A percentile compares a stretch with the other conserved stretches of the same genome.
Evolutionary conservation across 1,140 invertebrate species (phyloP).

Genomic region (Varroa destructor): DNA sequence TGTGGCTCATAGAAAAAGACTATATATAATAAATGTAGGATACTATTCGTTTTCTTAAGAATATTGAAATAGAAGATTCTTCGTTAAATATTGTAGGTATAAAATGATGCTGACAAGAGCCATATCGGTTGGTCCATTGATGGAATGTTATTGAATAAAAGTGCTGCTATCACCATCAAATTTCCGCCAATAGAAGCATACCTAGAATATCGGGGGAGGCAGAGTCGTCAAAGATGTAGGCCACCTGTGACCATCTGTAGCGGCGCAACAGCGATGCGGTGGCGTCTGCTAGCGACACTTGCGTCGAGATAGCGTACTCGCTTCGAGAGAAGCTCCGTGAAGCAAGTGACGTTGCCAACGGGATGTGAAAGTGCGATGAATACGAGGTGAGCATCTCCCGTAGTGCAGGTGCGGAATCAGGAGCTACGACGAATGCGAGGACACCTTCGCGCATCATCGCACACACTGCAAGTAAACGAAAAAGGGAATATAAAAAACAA

Average conservation of each 20-base stretch:
- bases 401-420: conserved; percentile 2
- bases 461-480: conserved; percentile 13
- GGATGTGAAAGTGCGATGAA: conserved; percentile 24
- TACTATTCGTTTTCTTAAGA: too few species aligned
- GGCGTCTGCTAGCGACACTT: conserved; percentile 12
- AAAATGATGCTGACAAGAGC: too few species aligned
- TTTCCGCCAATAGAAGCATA: neutral
- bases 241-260: conserved; percentile 27
- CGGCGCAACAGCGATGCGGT: conserved; percentile 14
- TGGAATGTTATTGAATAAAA: too few species aligned
- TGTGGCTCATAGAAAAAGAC: too few species aligned
- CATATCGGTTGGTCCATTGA: too few species aligned
- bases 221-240: conserved; percentile 26
- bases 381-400: conserved; percentile 23
- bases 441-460: conserved; percentile 25
- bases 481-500: too few species aligned
- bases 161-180: too few species aligned
- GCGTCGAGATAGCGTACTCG: conserved; percentile 26
- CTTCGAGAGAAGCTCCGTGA: conserved; percentile 16
- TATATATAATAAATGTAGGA: too few species aligned
- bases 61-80: too few species aligned
- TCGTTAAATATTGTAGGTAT: too few species aligned
- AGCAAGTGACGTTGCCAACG: conserved; percentile 9
- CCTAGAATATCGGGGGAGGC: conserved; percentile 28
- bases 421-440: conserved; percentile 20